These are phyloP conservation scores for Ophion costatus DNA, from an alignment of 2,888 invertebrate species.

Conservation along the genomic window DNA sequence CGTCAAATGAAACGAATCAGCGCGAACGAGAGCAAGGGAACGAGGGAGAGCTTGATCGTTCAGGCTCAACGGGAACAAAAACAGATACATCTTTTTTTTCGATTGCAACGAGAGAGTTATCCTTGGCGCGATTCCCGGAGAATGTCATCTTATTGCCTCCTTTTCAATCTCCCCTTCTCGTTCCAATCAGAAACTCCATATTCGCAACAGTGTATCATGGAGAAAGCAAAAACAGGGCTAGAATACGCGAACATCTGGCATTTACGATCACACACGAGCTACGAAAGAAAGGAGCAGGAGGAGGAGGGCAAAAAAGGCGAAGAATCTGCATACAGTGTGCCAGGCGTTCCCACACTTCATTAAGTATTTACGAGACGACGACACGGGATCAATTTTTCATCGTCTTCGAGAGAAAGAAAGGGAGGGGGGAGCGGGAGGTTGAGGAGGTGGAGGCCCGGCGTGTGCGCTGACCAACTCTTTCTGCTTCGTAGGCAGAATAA, in stretches of 20 bases:
- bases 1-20: slow-evolving; percentile 66
- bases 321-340: slow-evolving; percentile 51
- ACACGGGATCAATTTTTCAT: slow-evolving; percentile 76
- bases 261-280: slow-evolving; percentile 59
- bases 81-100: slow-evolving; percentile 41
- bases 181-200: slow-evolving; percentile 13
- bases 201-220: slow-evolving; percentile 31
- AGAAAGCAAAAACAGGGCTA: slow-evolving; percentile 10
- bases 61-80: slow-evolving; percentile 31
- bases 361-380: slow-evolving; percentile 78
- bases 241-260: slow-evolving; percentile 61
- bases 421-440: slow-evolving; percentile 36
- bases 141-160: slow-evolving; percentile 41
- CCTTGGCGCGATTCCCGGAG: slow-evolving; percentile 59
- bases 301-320: slow-evolving; percentile 6
- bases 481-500: slow-evolving; percentile 71
- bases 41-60: slow-evolving; percentile 4
- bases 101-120: slow-evolving; percentile 30
- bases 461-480: slow-evolving; percentile 64
- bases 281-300: slow-evolving; percentile 11
- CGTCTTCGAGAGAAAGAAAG: slow-evolving; percentile 60
- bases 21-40: slow-evolving; percentile 27
- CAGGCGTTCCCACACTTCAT: slow-evolving; percentile 73
- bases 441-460: slow-evolving; percentile 35
- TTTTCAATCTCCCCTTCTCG: slow-evolving; percentile 1